Conservation (phyloP, 2,888 invertebrate species). For the Sepioteuthis lessoniana region DNA sequence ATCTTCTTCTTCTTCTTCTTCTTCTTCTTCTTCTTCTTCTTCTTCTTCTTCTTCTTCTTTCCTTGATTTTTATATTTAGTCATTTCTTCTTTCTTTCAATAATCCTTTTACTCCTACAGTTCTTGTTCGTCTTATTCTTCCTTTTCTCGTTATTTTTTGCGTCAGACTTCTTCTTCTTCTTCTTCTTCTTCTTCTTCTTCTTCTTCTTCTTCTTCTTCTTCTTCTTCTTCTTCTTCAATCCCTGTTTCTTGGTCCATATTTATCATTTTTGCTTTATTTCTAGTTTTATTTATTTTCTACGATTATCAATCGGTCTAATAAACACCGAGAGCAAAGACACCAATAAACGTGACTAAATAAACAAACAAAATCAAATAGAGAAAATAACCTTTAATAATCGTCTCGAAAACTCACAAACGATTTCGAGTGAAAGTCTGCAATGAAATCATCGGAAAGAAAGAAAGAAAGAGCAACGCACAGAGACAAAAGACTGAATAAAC, state of each 20-base stretch:
- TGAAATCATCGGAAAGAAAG: not conserved
- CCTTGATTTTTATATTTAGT: not conserved
- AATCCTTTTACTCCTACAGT: not conserved
- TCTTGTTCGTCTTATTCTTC: not conserved
- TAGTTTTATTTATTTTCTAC: too few relatives aligned
- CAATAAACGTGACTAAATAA: not conserved
- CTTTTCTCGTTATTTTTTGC: not conserved
- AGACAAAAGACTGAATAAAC: constrained; percentile 2
- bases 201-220: not conserved
- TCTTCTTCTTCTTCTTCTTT: not conserved
- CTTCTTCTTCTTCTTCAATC: not conserved
- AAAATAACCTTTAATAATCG: not conserved
- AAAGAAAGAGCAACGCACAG: not conserved
- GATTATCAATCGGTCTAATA: not conserved
- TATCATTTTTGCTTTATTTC: too few relatives aligned
- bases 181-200: not conserved
- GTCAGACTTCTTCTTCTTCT: too few relatives aligned
- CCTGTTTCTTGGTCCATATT: not conserved
- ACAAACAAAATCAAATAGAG: not conserved
- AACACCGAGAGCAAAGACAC: not conserved
- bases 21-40: not conserved
- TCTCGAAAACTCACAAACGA: not conserved
- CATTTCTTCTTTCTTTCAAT: rapidly evolving
- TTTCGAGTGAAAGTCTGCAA: not conserved
- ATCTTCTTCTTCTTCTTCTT: not conserved